Base-by-base conservation (phyloP, 1,140 invertebrate species). In the Drosophila persimilis region DNA sequence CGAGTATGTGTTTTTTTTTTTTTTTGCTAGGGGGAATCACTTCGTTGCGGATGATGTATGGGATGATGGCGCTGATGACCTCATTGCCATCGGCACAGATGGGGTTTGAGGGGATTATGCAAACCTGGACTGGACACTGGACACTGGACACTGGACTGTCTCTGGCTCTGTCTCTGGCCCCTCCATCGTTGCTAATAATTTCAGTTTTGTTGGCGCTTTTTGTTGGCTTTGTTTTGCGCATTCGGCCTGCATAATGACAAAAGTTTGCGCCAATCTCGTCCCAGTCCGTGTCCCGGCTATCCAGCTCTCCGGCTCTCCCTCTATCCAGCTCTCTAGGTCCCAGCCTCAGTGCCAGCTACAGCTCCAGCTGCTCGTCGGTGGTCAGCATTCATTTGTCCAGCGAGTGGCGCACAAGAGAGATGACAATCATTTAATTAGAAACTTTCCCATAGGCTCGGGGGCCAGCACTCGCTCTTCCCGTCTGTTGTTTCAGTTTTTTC, bases 351-450 rank as follows among this genome's bases (percentile, higher is more conserved):
- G 52, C 47, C 56, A 65, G 52, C 51, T 75, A 56, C 63, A 61
- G 57, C 55, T 67, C 52, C 51, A 53, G 56, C 47, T 20, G 60
- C 71, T 77, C 51, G 55, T 48, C 57, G 73, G 73, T 84, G 79
- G 66, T 73, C 75, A 84, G 65, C 62, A 53, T 67, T 48, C 62
- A 73, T 65, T 66, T 76, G 83, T 73, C 70, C 84, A 77, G 45
- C 64, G 65, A 62, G 62, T 58, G 52, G 75, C 72, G 65, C 75
- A 76, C 61, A 62, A 72, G 75, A 90, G 89, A 90, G 89, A 90
- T 90, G 88, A 90, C 89, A 90, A 90, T 90, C 89, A 90, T 90
- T 90, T 90, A 90, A 90, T 90, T 90, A 90, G 89, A 90, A 90
- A 90, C 84, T 90, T 90, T 90, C 89, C 89, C 89, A 90, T 90